Evolutionary conservation across 2,797 vertebrate genomes (phyloP).

Genomic region (Labroides dimidiatus): DNA sequence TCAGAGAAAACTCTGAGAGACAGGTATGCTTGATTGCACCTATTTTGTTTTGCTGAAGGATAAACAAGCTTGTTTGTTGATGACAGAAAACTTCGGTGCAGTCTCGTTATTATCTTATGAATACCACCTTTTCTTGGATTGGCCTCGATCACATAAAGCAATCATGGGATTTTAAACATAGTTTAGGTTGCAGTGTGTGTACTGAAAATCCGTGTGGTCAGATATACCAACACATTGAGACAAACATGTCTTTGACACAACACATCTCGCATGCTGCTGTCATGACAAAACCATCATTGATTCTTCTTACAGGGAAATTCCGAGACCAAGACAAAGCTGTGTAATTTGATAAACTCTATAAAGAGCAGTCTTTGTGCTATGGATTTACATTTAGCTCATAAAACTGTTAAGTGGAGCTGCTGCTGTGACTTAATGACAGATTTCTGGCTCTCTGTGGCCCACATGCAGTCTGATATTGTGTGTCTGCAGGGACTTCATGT

Average conservation of each 20-base stretch:
- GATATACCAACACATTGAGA: not conserved
- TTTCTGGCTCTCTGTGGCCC: slow-evolving; percentile 29
- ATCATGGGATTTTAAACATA: slow-evolving; percentile 3
- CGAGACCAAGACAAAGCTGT: not conserved
- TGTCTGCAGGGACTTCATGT: slow-evolving; percentile 34
- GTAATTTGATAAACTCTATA: slow-evolving; percentile 17
- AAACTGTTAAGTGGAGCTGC: slow-evolving; percentile 8
- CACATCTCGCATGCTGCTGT: not conserved
- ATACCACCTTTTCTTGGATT: not conserved
- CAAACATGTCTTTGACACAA: slow-evolving; percentile 13
- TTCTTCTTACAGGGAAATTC: slow-evolving; percentile 28
- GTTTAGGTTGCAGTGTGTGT: not conserved
- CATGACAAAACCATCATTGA: slow-evolving; percentile 38
- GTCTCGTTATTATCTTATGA: not conserved
- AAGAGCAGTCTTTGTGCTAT: slow-evolving; percentile 34
- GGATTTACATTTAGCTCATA: slow-evolving; percentile 28
- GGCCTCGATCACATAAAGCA: not conserved
- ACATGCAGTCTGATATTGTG: slow-evolving; percentile 11
- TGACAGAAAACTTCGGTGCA: not conserved
- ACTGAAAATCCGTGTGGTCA: too few relatives aligned
- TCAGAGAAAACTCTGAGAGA: slow-evolving; percentile 94
- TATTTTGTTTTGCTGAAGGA: not conserved
- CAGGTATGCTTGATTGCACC: slow-evolving; percentile 82
- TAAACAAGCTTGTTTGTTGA: not conserved
- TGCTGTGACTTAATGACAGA: slow-evolving; percentile 52